Conservation (phyloP, 2,113 vertebrate genomes). For the Entelurus aequoreus region DNA sequence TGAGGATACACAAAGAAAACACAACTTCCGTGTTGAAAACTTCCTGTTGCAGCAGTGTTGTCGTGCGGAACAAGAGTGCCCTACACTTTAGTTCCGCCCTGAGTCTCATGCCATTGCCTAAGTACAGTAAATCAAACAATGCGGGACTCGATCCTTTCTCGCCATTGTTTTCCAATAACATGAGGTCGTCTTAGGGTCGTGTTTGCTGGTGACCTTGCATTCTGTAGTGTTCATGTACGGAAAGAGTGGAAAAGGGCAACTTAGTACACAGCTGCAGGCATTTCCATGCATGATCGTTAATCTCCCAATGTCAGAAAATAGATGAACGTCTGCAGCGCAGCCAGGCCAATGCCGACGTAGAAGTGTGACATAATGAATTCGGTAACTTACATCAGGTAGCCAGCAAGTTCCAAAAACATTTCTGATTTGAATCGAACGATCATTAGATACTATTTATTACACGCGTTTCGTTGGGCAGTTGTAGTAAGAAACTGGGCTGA, state of each 20-base stretch:
- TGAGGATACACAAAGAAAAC: slow-evolving; percentile 79
- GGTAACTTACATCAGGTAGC: background rate
- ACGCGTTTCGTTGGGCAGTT: background rate
- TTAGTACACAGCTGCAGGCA: no score
- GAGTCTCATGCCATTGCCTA: slow-evolving; percentile 31
- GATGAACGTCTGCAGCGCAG: background rate
- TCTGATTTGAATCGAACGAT: background rate
- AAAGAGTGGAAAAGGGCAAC: background rate
- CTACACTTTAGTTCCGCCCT: slow-evolving; percentile 62
- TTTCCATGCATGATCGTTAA: background rate
- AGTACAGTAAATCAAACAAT: slow-evolving; percentile 34
- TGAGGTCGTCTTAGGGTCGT: background rate
- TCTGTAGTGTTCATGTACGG: background rate
- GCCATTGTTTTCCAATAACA: slow-evolving; percentile 1
- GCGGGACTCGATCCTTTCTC: background rate
- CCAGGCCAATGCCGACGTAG: background rate
- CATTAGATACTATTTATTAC: background rate
- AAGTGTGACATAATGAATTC: background rate
- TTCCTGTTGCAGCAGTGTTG: slow-evolving; percentile 71
- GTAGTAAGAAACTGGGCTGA: background rate
- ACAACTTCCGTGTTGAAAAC: slow-evolving; percentile 73
- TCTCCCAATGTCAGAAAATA: background rate
- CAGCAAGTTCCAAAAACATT: background rate
- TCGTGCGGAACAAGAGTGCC: slow-evolving; percentile 53
- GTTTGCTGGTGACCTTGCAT: background rate